Evolutionary conservation across 2,797 vertebrate genomes (phyloP).

Genomic region (Enteromius radiatus): DNA sequence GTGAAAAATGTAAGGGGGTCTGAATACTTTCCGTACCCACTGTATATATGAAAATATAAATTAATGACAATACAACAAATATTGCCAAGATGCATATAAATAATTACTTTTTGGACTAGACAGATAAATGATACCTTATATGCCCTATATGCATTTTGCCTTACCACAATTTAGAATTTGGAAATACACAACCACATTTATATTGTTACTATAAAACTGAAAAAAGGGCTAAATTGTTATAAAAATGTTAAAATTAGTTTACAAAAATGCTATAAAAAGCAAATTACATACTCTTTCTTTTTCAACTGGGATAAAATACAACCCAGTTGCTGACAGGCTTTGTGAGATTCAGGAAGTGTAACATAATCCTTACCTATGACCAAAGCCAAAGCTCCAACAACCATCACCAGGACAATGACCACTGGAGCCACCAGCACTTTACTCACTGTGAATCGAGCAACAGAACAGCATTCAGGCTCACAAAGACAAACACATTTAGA

Average conservation of each 20-base stretch:
- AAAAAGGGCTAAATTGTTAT: not conserved
- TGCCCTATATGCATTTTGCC: not conserved
- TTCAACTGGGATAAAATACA: not conserved
- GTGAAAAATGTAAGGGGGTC: too few relatives aligned
- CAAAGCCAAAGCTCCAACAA: slow-evolving; percentile 90
- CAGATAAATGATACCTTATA: not conserved
- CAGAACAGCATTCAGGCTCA: slow-evolving; percentile 13
- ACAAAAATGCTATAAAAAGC: not conserved
- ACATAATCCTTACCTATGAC: slow-evolving; percentile 87
- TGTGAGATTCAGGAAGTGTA: not conserved
- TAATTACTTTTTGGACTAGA: not conserved
- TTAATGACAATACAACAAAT: not conserved
- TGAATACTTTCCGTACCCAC: too few relatives aligned
- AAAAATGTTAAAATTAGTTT: not conserved
- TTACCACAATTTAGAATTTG: not conserved
- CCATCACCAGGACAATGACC: slow-evolving; percentile 90
- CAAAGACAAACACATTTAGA: slow-evolving; percentile 27
- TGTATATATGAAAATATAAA: not conserved
- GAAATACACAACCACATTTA: not conserved
- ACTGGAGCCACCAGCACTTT: slow-evolving; percentile 92
- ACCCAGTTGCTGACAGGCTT: not conserved
- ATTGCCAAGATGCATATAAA: not conserved
- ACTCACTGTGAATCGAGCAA: slow-evolving; percentile 81
- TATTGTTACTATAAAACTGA: not conserved
- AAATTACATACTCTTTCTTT: not conserved